These are phyloP conservation scores for Physella acuta DNA, from an alignment of 1,140 invertebrate genomes.

Conservation along the genomic window DNA sequence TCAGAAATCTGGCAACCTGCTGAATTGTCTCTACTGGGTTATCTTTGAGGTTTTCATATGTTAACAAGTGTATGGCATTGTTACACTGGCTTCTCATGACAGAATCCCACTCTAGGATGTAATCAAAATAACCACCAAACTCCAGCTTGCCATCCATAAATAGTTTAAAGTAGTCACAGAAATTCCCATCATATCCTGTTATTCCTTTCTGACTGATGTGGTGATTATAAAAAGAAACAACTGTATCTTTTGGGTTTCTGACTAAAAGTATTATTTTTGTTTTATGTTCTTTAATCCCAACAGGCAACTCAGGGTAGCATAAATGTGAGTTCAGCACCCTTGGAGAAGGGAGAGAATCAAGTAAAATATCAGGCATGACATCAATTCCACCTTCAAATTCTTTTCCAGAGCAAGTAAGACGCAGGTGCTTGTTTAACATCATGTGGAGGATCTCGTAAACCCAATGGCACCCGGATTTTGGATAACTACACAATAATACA, in stretches of 20 bases:
- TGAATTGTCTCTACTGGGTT: background rate
- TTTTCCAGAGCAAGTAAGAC: background rate
- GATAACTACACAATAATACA: constrained; percentile 11
- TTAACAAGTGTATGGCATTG: background rate
- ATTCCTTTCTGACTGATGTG: background rate
- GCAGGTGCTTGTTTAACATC: background rate
- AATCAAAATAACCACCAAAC: constrained; percentile 14
- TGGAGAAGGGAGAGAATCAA: constrained; percentile 16
- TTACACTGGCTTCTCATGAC: background rate
- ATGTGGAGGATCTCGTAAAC: constrained; percentile 9
- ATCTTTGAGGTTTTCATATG: constrained; percentile 5
- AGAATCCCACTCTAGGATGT: constrained; percentile 6
- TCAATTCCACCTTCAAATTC: constrained; percentile 10
- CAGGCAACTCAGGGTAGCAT: constrained; percentile 1
- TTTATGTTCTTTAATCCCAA: constrained; percentile 7
- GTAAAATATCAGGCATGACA: constrained; percentile 1
- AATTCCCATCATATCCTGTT: constrained; percentile 5
- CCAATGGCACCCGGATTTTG: constrained; percentile 20
- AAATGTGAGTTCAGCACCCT: constrained; percentile 17
- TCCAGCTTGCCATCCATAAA: constrained; percentile 16
- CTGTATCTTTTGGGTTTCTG: constrained; percentile 16
- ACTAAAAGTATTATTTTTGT: constrained; percentile 8
- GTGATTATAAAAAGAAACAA: constrained; percentile 13
- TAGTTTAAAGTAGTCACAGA: constrained; percentile 8
- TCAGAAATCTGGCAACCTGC: background rate